A percentile compares a stretch with the other conserved stretches of the same genome.
phyloP scores from a whole-genome alignment of 2,113 vertebrate genomes.

The Psittacara wagleri region DNA sequence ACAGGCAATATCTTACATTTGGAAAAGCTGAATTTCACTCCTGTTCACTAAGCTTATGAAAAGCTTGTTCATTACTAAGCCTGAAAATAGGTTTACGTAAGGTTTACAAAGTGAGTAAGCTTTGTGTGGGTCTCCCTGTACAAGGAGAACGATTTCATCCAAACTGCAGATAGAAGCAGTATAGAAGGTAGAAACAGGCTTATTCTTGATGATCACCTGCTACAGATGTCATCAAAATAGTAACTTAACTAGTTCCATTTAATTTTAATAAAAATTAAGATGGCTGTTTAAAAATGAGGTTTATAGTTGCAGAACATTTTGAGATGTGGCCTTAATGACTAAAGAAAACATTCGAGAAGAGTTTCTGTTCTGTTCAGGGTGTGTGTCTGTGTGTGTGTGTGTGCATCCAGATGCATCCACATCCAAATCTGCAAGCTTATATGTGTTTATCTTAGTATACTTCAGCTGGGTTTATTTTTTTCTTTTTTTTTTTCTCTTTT shows the following conservation, averaged over 20 bases:
- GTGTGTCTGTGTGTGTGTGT: fast-evolving
- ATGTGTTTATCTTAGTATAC: background rate
- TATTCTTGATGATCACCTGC: background rate
- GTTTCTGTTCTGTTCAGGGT: background rate
- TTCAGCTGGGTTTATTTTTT: background rate
- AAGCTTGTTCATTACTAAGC: slow-evolving; percentile 43
- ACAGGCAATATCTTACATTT: slow-evolving; percentile 15
- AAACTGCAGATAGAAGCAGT: background rate
- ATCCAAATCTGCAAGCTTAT: background rate
- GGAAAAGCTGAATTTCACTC: slow-evolving; percentile 45
- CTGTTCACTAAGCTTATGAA: slow-evolving; percentile 32
- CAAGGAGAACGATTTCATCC: background rate
- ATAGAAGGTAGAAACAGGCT: background rate
- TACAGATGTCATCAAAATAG: background rate
- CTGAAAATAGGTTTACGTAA: slow-evolving; percentile 50
- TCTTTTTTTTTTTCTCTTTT: background rate
- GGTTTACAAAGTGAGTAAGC: slow-evolving; percentile 48
- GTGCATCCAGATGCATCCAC: fast-evolving
- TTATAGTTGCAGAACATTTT: background rate
- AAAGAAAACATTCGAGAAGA: background rate
- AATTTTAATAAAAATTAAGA: background rate
- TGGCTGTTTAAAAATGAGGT: background rate
- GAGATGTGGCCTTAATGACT: background rate
- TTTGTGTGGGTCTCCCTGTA: background rate
- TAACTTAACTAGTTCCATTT: background rate